phyloP scores from a whole-genome alignment of 2,888 invertebrate genomes.

The Chirona hameri region DNA sequence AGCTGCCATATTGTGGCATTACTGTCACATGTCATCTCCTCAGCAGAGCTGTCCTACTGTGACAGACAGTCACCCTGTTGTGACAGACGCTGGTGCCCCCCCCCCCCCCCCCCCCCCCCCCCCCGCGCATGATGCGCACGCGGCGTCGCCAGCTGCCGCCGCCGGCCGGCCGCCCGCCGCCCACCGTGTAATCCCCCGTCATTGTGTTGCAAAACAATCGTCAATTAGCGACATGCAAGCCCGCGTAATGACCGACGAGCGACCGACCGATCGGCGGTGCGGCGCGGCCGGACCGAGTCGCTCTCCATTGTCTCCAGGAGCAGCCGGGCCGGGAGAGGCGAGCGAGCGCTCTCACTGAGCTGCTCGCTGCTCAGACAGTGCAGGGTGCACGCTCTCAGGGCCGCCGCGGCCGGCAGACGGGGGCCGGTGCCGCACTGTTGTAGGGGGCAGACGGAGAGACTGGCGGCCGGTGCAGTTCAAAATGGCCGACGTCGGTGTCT shows the following conservation, averaged over 20 bases:
- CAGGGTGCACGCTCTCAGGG: too few relatives aligned
- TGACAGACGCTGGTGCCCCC: neutral
- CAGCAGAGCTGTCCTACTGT: too few relatives aligned
- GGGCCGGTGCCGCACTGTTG: too few relatives aligned
- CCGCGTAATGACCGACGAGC: neutral
- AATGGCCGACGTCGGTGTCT: too few relatives aligned
- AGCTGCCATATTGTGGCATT: too few relatives aligned
- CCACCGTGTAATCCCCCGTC: neutral
- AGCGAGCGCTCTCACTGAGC: too few relatives aligned
- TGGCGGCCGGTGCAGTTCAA: too few relatives aligned
- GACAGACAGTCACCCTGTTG: too few relatives aligned
- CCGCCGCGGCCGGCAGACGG: too few relatives aligned
- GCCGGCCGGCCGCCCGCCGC: neutral
- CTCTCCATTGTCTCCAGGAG: neutral
- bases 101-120: neutral
- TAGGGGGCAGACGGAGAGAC: too few relatives aligned
- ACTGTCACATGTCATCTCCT: too few relatives aligned
- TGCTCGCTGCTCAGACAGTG: too few relatives aligned
- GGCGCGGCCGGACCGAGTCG: neutral
- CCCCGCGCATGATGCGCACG: neutral
- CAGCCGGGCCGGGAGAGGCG: neutral
- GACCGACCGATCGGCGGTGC: neutral
- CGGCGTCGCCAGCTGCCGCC: neutral
- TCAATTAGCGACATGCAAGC: constrained; percentile 13
- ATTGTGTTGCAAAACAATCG: neutral